Conservation (phyloP, 2,113 vertebrate species). For the Actinemys pallida region DNA sequence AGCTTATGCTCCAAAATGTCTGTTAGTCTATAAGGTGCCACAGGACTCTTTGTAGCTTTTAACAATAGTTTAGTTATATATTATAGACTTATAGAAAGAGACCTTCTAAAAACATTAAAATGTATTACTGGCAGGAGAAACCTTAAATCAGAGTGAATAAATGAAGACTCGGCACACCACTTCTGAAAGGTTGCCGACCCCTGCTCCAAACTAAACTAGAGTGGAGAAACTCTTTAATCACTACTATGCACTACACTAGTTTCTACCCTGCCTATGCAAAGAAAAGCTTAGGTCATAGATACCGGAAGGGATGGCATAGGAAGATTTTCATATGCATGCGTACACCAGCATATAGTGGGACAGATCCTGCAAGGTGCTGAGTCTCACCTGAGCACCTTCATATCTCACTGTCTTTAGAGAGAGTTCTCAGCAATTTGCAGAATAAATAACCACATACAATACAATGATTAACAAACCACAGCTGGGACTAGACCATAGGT, state of each 20-base stretch:
- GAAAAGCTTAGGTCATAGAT: rapidly evolving
- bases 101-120: too few species aligned
- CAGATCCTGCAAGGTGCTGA: rapidly evolving
- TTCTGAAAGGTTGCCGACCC: too few species aligned
- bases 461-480: slow-evolving; percentile 7
- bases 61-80: too few species aligned
- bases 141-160: too few species aligned
- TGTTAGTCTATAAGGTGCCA: too few species aligned
- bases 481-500: not conserved
- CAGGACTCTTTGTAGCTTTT: too few species aligned
- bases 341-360: not conserved
- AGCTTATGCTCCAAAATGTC: too few species aligned
- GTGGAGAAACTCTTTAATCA: not conserved
- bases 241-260: not conserved
- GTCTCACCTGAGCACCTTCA: not conserved
- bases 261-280: not conserved
- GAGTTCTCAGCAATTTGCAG: not conserved
- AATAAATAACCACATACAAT: not conserved
- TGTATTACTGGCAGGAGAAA: too few species aligned
- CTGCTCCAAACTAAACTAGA: not conserved
- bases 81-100: too few species aligned
- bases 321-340: rapidly evolving
- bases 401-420: not conserved
- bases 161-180: too few species aligned
- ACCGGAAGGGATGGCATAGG: rapidly evolving